These are phyloP conservation scores for Brachycybe producta DNA, from an alignment of 2,888 invertebrate species.

Conservation along the genomic window DNA sequence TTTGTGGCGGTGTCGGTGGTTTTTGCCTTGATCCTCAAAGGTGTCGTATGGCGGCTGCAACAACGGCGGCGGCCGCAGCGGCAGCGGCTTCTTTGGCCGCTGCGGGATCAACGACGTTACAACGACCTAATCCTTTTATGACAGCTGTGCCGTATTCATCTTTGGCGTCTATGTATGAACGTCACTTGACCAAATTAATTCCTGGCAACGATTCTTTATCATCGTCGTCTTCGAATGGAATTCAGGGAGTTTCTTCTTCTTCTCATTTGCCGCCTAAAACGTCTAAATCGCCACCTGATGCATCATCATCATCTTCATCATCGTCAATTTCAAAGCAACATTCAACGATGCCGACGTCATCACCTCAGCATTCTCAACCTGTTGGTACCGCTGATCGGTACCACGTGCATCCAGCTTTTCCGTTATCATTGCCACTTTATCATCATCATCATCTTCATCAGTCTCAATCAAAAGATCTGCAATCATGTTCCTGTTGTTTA, in stretches of 20 bases:
- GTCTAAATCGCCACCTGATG: neutral
- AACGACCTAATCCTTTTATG: too few relatives aligned
- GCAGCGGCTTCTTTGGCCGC: constrained; percentile 1
- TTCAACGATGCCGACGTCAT: neutral
- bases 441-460: constrained; percentile 6
- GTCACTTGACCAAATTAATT: constrained; percentile 7
- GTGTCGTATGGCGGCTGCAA: constrained; percentile 8
- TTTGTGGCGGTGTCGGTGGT: constrained; percentile 12
- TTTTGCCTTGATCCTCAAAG: constrained; percentile 16
- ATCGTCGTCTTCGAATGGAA: too few relatives aligned
- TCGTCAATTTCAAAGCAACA: neutral
- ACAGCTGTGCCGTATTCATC: neutral
- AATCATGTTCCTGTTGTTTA: constrained; percentile 11
- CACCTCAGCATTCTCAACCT: neutral
- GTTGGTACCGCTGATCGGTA: neutral
- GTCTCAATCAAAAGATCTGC: neutral
- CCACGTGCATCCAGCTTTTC: constrained; percentile 5
- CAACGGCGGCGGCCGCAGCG: neutral
- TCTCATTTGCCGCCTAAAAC: too few relatives aligned
- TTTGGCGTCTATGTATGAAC: constrained; percentile 10
- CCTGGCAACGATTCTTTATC: too few relatives aligned
- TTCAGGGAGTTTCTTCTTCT: too few relatives aligned
- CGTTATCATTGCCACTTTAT: too few relatives aligned
- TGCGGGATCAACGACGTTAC: too few relatives aligned
- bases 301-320: neutral